Evolutionary conservation across 2,113 vertebrate species (phyloP).

Genomic region (Dicerorhinus sumatrensis): DNA sequence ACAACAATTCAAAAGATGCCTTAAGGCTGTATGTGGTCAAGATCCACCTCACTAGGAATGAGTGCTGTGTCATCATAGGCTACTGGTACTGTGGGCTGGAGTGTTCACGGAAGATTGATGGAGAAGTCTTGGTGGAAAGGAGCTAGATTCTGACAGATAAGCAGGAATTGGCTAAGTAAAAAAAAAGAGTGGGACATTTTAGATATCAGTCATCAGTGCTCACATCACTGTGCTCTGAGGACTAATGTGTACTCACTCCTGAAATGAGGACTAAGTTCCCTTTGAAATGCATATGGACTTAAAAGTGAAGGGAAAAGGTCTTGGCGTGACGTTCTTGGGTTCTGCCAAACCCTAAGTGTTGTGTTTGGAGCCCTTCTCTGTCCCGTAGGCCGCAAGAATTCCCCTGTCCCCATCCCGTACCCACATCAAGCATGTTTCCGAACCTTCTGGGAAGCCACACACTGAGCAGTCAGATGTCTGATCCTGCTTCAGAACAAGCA

Average conservation of each 20-base stretch:
- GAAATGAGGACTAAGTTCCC: background rate
- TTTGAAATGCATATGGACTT: background rate
- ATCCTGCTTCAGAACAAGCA: conserved; percentile 55
- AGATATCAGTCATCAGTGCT: background rate
- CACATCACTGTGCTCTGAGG: background rate
- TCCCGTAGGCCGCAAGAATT: conserved; percentile 62
- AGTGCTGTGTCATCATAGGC: background rate
- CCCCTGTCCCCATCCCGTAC: conserved; percentile 22
- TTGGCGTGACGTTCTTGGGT: conserved; percentile 48
- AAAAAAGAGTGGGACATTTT: background rate
- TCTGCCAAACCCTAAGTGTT: conserved; percentile 68
- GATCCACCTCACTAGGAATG: background rate
- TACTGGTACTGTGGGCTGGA: background rate
- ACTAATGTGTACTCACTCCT: background rate
- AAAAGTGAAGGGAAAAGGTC: conserved; percentile 62
- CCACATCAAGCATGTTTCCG: conserved; percentile 76
- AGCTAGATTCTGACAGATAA: background rate
- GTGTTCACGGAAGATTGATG: background rate
- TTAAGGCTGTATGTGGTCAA: background rate
- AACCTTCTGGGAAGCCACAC: conserved; percentile 62
- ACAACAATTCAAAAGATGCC: background rate
- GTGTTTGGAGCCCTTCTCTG: conserved; percentile 61
- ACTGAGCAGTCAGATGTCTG: conserved; percentile 52
- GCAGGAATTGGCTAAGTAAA: background rate
- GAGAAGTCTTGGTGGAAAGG: background rate